phyloP scores from a whole-genome alignment of 1,140 invertebrate genomes.

The Chymomyza costata region DNA sequence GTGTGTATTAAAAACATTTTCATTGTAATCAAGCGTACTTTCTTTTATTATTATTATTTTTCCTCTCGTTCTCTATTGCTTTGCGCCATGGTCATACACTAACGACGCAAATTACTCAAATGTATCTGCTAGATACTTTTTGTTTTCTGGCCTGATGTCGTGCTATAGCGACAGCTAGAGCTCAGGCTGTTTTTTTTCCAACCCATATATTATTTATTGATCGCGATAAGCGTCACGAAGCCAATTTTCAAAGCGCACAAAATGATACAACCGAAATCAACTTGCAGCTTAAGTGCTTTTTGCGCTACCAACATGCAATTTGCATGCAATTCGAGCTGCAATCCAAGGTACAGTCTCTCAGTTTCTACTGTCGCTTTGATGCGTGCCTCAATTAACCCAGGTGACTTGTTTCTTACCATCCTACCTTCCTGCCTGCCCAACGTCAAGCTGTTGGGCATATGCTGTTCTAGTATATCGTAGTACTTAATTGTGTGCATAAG shows the following conservation, averaged over 20 bases:
- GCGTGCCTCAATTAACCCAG: constrained; percentile 37
- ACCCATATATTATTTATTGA: constrained; percentile 73
- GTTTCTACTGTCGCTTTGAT: constrained; percentile 43
- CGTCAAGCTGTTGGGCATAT: constrained; percentile 60
- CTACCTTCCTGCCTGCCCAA: constrained; percentile 1
- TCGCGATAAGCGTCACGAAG: constrained; percentile 72
- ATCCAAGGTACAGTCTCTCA: constrained; percentile 31
- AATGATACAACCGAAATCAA: constrained; percentile 45
- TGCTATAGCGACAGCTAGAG: constrained; percentile 27
- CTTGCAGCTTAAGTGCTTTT: constrained; percentile 38
- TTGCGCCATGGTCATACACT: constrained; percentile 21
- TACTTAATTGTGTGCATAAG: constrained; percentile 18
- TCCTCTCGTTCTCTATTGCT: constrained; percentile 56
- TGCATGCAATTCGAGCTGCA: background rate
- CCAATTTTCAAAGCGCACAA: constrained; percentile 63
- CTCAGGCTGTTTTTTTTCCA: constrained; percentile 17
- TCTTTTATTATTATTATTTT: constrained; percentile 72
- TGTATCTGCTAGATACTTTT: constrained; percentile 70
- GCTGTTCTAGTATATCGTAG: constrained; percentile 4
- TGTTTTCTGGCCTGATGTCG: constrained; percentile 48
- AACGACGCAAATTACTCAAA: constrained; percentile 73
- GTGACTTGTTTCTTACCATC: background rate
- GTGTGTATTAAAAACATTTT: constrained; percentile 65
- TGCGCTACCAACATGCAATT: constrained; percentile 22
- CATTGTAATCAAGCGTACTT: constrained; percentile 74